phyloP scores from a whole-genome alignment of 1,140 invertebrate species.

The Oncopeltus fasciatus region DNA sequence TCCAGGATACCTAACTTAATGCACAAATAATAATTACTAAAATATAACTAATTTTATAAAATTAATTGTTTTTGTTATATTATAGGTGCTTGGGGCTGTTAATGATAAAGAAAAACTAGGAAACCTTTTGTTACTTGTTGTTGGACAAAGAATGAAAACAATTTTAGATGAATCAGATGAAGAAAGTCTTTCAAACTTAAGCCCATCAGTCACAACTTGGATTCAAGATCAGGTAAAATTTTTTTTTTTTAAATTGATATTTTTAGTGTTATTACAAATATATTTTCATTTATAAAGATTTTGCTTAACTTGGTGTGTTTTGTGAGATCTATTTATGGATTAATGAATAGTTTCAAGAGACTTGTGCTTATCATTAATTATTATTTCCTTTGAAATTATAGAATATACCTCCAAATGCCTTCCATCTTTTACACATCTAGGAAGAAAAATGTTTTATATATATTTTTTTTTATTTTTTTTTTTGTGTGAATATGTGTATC shows the following conservation, averaged over 20 bases:
- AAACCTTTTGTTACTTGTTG: constrained; percentile 47
- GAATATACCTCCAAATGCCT: too few species aligned
- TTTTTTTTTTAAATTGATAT: neutral
- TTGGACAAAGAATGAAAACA: constrained; percentile 52
- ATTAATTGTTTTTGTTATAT: constrained; percentile 20
- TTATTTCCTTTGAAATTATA: too few species aligned
- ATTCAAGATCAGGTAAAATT: constrained; percentile 49
- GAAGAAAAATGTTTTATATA: too few species aligned
- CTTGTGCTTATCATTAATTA: neutral
- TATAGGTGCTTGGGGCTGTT: constrained; percentile 46
- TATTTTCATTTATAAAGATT: too few species aligned
- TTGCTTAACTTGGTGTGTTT: too few species aligned
- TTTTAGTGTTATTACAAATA: neutral
- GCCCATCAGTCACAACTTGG: constrained; percentile 50
- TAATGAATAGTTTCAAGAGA: neutral
- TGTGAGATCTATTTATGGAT: too few species aligned
- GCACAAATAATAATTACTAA: too few species aligned
- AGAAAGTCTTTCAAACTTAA: constrained; percentile 47
- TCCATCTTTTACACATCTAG: too few species aligned
- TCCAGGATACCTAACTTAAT: too few species aligned
- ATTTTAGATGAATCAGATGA: constrained; percentile 40
- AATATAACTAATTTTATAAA: too few species aligned
- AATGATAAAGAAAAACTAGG: constrained; percentile 48
- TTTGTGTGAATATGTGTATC: too few species aligned
- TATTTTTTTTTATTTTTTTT: too few species aligned